Base-by-base conservation (phyloP, 2,797 vertebrate genomes). In the Enteromius afrohamiltoni region DNA sequence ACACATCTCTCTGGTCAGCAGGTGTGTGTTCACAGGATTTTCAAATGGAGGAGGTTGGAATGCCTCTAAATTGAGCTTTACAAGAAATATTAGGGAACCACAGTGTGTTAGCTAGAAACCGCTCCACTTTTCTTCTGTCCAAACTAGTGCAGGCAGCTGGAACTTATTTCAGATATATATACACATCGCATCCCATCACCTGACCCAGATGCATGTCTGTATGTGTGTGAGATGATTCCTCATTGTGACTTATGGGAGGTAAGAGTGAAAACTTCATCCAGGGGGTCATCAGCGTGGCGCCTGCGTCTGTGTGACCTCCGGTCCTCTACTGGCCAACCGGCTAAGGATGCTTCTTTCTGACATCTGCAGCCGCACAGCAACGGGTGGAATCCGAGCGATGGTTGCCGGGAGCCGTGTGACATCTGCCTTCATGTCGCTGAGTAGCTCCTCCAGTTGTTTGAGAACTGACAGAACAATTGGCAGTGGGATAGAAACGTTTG, bases 371-470 rank as follows among this genome's bases (percentile, higher is more conserved):
- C 98, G 93, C 88, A 98, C 98, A 0, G 98, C 98, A 71, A 99
- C 98, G 0, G 98, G 98, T 0, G 98, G 98, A 88, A 99, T 99
- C 84, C 98, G 96, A 89, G 98, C 97, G 17, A 99, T 99, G 68
- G 98, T 99, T 29, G 98, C 97, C 1, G 98, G 98, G 88, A 99
- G 94, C 71, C 98, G 96, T 0, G 98, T 99, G 87, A 99, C 98
- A 42, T 99, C 98, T 0, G 98, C 98, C 92, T 99, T 99, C 98
- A 99, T 99, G 93, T 99, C 98, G 83, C 98, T 99, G 88, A 99
- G 91, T 77, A 99, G 93, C 90, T 99, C 98, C 93, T 99, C 98
- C n/a, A 99, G 93, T 92, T 99, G 98, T 94, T 99, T 99, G 89
- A 99, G 95, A 90, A 99, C 98, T 99, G 31, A 70, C 6, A 73